phyloP scores from a whole-genome alignment of 2,797 vertebrate genomes.

The Malacoraja senta region DNA sequence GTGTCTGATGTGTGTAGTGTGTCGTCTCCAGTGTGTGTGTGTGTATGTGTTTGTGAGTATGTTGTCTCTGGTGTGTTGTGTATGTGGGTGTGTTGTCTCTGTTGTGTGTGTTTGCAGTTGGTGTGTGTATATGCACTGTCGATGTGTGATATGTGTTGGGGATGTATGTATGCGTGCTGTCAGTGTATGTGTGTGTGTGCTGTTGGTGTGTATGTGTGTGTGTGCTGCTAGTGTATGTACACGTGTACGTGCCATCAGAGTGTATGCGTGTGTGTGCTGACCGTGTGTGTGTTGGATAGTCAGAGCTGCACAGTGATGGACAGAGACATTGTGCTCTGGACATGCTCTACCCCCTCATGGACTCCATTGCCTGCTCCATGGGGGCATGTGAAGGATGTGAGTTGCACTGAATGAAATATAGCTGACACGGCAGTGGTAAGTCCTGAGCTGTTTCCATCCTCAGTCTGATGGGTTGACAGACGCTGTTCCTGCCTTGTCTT shows the following conservation, averaged over 20 bases:
- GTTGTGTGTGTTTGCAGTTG: background rate
- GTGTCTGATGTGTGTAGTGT: background rate
- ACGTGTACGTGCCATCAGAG: no score
- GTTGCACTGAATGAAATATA: background rate
- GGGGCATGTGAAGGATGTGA: background rate
- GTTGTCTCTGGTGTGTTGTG: background rate
- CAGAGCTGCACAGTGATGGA: background rate
- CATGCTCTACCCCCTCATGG: background rate
- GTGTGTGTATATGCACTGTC: background rate
- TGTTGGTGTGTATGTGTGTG: background rate
- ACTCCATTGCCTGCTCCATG: background rate
- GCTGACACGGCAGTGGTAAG: background rate
- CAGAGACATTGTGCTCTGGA: background rate
- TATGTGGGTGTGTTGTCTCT: background rate
- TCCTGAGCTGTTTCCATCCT: background rate
- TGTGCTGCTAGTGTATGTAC: background rate
- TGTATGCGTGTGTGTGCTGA: no score
- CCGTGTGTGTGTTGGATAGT: background rate
- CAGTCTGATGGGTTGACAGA: background rate
- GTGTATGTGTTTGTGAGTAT: background rate
- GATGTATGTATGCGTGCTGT: background rate
- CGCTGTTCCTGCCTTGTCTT: slow-evolving; percentile 5
- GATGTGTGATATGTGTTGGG: background rate
- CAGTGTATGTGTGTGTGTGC: background rate
- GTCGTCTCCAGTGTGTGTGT: background rate